Evolutionary conservation across 2,888 invertebrate genomes (phyloP).

Genomic region (Cartodere bifasciata): DNA sequence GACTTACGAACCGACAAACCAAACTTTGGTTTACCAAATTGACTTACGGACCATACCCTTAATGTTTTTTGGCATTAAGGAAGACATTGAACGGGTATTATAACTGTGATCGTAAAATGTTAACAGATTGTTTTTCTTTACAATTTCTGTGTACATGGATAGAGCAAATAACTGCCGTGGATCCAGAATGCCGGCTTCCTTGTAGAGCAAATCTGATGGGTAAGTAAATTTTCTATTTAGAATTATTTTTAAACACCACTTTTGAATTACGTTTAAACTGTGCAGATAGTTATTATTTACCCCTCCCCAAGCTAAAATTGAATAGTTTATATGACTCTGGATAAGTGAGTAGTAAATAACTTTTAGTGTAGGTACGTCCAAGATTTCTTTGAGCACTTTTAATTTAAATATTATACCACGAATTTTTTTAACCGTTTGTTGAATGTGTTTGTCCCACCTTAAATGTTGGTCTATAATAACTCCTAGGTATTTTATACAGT

Average conservation of each 20-base stretch:
- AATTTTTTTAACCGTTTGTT: slow-evolving; percentile 2
- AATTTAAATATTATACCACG: slow-evolving; percentile 1
- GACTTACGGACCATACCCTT: no score
- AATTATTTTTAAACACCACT: not conserved
- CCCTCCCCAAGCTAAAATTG: slow-evolving; percentile 1
- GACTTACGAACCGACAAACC: no score
- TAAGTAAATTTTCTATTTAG: not conserved
- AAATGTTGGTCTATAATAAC: slow-evolving; percentile 1
- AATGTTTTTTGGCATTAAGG: no score
- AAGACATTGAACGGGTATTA: no score
- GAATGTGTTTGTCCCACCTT: slow-evolving; percentile 4
- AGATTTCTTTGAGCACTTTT: not conserved
- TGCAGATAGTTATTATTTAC: slow-evolving; percentile 1
- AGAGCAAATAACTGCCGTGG: not conserved
- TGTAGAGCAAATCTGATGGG: slow-evolving; percentile 2
- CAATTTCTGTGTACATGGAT: not conserved
- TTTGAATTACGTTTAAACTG: slow-evolving; percentile 2
- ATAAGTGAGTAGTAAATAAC: not conserved
- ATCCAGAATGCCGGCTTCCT: slow-evolving; percentile 1
- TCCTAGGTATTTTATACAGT: slow-evolving; percentile 2
- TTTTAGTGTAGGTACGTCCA: not conserved
- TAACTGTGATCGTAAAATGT: not conserved
- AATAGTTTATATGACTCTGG: slow-evolving; percentile 1
- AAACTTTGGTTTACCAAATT: no score
- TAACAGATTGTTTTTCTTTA: not conserved